Evolutionary conservation across 1,140 invertebrate genomes (phyloP).

Genomic region (Drosophila tropicalis): DNA sequence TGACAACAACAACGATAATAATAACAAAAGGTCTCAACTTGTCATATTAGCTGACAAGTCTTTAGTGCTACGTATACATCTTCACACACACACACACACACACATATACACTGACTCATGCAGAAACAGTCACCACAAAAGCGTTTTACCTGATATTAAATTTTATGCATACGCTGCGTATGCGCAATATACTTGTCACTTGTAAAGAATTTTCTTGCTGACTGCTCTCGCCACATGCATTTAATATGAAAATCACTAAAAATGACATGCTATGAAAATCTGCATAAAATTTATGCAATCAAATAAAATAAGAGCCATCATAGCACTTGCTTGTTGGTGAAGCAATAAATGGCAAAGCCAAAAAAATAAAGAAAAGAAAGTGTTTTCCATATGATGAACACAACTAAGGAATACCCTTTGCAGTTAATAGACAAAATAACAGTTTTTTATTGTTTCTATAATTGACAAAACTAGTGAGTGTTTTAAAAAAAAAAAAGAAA

Average conservation of each 20-base stretch:
- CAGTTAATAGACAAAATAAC: too few species aligned
- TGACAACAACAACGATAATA: slow-evolving; percentile 24
- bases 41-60: slow-evolving; percentile 73
- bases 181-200: slow-evolving; percentile 76
- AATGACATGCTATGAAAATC: slow-evolving; percentile 73
- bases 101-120: not conserved
- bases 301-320: slow-evolving; percentile 51
- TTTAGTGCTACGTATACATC: slow-evolving; percentile 18
- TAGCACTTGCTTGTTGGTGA: slow-evolving; percentile 10
- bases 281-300: slow-evolving; percentile 77
- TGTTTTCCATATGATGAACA: too few species aligned
- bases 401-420: not conserved
- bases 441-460: too few species aligned
- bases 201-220: slow-evolving; percentile 32
- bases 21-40: slow-evolving; percentile 52
- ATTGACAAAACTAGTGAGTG: too few species aligned
- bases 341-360: slow-evolving; percentile 19
- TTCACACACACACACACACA: not conserved
- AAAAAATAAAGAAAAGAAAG: not conserved
- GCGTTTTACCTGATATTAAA: slow-evolving; percentile 61
- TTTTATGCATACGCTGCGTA: slow-evolving; percentile 65
- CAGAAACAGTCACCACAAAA: slow-evolving; percentile 34
- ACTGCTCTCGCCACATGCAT: slow-evolving; percentile 36
- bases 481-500: too few species aligned
- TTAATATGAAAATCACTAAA: slow-evolving; percentile 76